Percentiles rank a stretch among this genome's conserved stretches.
These are phyloP conservation scores for Gavialis gangeticus DNA, from an alignment of 2,113 vertebrate species.

Conservation along the genomic window DNA sequence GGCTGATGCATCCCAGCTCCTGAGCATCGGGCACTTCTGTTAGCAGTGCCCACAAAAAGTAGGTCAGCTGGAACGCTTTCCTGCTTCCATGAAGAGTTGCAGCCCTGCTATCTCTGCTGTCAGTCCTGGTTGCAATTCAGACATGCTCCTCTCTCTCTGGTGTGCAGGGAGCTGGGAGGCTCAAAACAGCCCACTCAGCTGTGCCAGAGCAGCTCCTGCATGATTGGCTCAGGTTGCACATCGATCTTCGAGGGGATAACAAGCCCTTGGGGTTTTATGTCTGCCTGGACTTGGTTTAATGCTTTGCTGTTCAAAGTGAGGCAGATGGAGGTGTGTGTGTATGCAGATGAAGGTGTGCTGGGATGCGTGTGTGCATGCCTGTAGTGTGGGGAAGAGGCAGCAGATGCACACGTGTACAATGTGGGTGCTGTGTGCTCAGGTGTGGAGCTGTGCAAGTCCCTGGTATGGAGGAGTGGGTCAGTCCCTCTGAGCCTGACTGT, in stretches of 20 bases:
- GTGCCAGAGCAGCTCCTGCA: fast-evolving
- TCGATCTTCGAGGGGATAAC: neutral
- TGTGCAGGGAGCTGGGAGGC: fast-evolving
- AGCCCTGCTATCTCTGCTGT: fast-evolving
- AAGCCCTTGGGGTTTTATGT: fast-evolving
- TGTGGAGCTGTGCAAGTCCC: neutral
- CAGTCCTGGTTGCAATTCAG: neutral
- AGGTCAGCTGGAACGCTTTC: constrained; percentile 53
- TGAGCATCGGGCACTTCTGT: neutral
- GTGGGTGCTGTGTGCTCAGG: neutral
- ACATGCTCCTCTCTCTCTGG: neutral
- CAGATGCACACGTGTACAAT: neutral
- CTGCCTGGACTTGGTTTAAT: neutral
- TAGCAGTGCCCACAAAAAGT: neutral
- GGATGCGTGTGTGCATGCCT: fast-evolving
- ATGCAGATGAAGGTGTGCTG: fast-evolving
- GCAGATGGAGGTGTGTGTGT: neutral
- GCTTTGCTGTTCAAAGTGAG: neutral
- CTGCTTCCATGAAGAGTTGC: fast-evolving
- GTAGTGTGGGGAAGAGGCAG: neutral
- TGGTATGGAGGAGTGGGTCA: neutral
- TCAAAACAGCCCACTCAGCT: neutral
- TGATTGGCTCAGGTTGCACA: neutral
- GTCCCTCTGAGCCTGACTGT: neutral
- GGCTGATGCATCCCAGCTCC: neutral